Evolutionary conservation across 1,140 invertebrate species (phyloP), one percentile per base, ranked within the genome.

Genomic region (Notospermus geniculatus): DNA sequence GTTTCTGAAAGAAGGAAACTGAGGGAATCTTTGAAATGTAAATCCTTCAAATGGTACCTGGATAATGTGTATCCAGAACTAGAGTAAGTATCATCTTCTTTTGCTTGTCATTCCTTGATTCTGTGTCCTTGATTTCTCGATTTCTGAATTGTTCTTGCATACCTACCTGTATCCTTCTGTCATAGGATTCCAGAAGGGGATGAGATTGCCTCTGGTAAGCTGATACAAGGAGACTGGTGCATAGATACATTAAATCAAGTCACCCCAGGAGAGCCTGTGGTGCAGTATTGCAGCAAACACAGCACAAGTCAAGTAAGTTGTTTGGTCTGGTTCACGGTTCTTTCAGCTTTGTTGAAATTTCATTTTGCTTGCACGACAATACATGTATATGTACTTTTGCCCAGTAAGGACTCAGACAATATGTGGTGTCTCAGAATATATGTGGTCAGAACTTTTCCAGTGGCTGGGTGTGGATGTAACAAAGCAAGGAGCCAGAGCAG

Each of bases 21-120:
- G 2, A 82, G 91, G 32, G 82, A 91, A 65, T 84, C 85, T 66
- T 82, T 97, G 1, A 81, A 90, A 9, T 98, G 95, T 74, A 95
- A 96, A 78, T 88, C 91, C 59, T 98, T 98, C 71, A 85, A 88
- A 57, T 98, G 96, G 96, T 98, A 95, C 79, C 83, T 98, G 60
- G 87, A 92, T 23, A 94, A 93, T 73, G 86, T 98, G 29, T 98
- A 97, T 84, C 95, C 95, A 17, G 93, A 50, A 91, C 27, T 60
- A n/a, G 32, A n/a, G 58, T 60, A 60, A 53, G 50, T 53, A 28
- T 22, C 11, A 2, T 53, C 30, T 23, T 39, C 11, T 7, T 28
- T 27, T 2, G 28, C 5, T 28, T 28, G 28, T 2, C 23, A n/a
- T 4, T 53, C 2, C 70, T 64, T 64, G 65, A 28, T 46, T 63